A percentile compares a stretch with the other conserved stretches of the same genome.
Evolutionary conservation across 2,888 invertebrate genomes (phyloP).

Genomic region (Galerucella calmariensis): DNA sequence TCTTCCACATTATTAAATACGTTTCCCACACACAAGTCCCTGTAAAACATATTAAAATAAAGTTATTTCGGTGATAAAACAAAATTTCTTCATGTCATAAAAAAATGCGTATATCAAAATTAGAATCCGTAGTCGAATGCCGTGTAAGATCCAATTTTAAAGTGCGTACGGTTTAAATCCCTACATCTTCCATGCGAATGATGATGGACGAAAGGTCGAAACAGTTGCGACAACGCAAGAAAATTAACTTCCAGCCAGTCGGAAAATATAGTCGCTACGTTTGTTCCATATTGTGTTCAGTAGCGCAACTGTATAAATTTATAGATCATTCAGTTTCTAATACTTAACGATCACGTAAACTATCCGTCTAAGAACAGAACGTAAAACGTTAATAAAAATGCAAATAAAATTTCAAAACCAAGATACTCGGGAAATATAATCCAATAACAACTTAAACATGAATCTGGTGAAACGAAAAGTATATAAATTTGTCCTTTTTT

Average conservation of each 20-base stretch:
- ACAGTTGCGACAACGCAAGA: slow-evolving; percentile 59
- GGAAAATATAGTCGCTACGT: slow-evolving; percentile 61
- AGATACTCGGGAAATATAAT: no score
- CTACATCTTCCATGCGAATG: slow-evolving; percentile 59
- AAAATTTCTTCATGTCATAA: not conserved
- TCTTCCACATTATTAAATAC: no score
- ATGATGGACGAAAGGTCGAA: slow-evolving; percentile 58
- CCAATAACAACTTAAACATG: no score
- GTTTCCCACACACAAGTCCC: no score
- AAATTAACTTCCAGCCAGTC: slow-evolving; percentile 63
- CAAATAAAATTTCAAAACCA: no score
- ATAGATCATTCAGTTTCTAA: slow-evolving; percentile 34
- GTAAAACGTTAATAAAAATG: no score
- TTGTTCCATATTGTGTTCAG: slow-evolving; percentile 52
- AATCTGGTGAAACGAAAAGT: no score
- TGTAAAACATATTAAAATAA: not conserved
- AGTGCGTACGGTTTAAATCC: slow-evolving; percentile 56
- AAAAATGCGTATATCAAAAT: slow-evolving; percentile 28
- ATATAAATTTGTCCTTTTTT: no score
- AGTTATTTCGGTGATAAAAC: not conserved
- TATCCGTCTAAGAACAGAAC: no score
- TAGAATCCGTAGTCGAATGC: slow-evolving; percentile 34
- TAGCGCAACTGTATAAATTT: slow-evolving; percentile 38
- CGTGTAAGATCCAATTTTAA: slow-evolving; percentile 49
- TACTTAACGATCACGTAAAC: not conserved